These are phyloP conservation scores for Callocephalon fimbriatum DNA, from an alignment of 2,113 vertebrate species.

Conservation along the genomic window DNA sequence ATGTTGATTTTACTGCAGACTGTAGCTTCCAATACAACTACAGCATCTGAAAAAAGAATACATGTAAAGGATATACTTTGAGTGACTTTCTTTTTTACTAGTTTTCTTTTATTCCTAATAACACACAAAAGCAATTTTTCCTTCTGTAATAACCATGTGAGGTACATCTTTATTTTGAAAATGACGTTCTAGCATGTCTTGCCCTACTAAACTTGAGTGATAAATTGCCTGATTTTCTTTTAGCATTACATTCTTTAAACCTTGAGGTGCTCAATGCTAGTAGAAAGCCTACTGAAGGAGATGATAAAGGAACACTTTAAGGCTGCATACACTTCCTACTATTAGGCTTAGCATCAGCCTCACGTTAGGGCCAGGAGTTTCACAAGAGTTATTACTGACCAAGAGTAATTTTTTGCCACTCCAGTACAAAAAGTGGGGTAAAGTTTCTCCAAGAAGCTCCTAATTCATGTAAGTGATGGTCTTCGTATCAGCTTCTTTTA, in stretches of 20 bases:
- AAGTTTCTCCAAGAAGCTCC: neutral
- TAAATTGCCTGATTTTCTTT: neutral
- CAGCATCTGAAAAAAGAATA: neutral
- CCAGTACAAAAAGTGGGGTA: neutral
- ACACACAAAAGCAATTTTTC: neutral
- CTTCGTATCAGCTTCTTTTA: neutral
- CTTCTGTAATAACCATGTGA: neutral
- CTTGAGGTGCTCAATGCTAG: neutral
- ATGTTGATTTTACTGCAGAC: slow-evolving; percentile 2
- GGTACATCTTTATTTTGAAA: neutral
- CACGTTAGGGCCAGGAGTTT: neutral
- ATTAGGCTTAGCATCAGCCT: neutral
- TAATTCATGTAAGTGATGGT: neutral
- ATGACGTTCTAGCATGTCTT: neutral
- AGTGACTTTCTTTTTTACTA: neutral
- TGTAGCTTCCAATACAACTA: neutral
- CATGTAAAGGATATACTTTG: neutral
- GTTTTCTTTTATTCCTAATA: neutral
- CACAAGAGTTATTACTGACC: neutral
- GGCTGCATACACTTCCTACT: neutral
- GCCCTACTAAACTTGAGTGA: neutral
- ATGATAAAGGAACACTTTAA: neutral
- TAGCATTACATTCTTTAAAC: neutral
- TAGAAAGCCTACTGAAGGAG: neutral
- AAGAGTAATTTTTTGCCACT: neutral